Percentiles rank a stretch among this genome's conserved stretches.
Conservation (phyloP, 2,888 invertebrate species). For the Micropterix aruncella region DNA sequence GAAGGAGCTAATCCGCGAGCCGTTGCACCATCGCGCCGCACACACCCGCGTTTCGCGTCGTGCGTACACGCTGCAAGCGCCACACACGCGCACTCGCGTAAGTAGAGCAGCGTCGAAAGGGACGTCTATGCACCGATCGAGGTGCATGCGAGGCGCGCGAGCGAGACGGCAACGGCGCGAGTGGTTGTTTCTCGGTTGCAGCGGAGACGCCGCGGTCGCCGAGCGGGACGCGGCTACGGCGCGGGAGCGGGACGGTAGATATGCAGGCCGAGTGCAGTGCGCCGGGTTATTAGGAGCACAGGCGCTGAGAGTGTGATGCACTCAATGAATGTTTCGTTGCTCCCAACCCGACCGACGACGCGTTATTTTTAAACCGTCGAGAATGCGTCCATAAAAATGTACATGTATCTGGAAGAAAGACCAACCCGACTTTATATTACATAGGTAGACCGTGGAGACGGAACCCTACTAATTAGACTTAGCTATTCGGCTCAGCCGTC, state of each 20-base stretch:
- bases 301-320: background rate
- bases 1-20: background rate
- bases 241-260: background rate
- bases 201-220: too few relatives aligned
- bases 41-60: background rate
- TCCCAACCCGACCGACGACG: background rate
- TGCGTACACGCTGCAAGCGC: background rate
- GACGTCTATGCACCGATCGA: too few relatives aligned
- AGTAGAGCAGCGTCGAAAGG: background rate
- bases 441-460: too few relatives aligned
- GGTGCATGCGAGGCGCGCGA: background rate
- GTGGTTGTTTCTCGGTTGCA: background rate
- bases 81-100: background rate
- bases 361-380: background rate
- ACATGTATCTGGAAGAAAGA: too few relatives aligned
- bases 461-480: too few relatives aligned
- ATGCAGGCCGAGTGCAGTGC: background rate
- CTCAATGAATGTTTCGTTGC: background rate
- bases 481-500: too few relatives aligned
- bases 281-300: background rate
- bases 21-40: background rate
- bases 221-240: background rate
- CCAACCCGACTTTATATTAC: too few relatives aligned
- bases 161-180: background rate
- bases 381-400: background rate